A percentile compares a stretch with the other conserved stretches of the same genome.
These are phyloP conservation scores for Lamellibrachia columna DNA, from an alignment of 2,888 invertebrate species.

Conservation along the genomic window DNA sequence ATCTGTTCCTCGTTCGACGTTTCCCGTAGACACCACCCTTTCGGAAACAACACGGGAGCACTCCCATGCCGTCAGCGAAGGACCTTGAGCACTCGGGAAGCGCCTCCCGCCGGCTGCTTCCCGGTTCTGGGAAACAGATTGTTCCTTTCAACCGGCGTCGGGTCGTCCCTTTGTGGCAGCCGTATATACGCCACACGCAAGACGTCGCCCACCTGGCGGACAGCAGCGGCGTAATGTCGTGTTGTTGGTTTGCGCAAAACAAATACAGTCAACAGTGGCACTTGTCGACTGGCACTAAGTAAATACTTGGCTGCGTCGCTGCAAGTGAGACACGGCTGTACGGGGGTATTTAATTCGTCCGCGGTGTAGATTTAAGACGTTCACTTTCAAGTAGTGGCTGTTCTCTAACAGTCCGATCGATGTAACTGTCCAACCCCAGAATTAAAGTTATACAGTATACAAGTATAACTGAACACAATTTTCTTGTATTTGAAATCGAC, in stretches of 20 bases:
- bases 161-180: neutral
- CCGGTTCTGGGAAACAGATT: neutral
- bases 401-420: neutral
- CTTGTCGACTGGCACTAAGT: neutral
- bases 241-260: slow-evolving; percentile 4
- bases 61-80: neutral
- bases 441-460: neutral
- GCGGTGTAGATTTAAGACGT: neutral
- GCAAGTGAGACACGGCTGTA: neutral
- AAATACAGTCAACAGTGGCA: neutral
- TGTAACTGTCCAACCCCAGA: neutral
- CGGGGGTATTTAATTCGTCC: neutral
- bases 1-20: neutral
- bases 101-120: neutral
- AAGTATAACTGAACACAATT: neutral
- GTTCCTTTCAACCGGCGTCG: neutral
- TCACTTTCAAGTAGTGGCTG: neutral
- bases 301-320: neutral
- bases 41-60: neutral
- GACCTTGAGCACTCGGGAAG: neutral
- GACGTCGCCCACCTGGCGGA: neutral
- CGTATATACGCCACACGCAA: neutral
- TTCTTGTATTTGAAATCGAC: neutral
- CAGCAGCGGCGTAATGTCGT: neutral
- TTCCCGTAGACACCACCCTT: neutral